A percentile compares a stretch with the other conserved stretches of the same genome.
phyloP scores from a whole-genome alignment of 1,140 invertebrate genomes.

The Cherax destructor region DNA sequence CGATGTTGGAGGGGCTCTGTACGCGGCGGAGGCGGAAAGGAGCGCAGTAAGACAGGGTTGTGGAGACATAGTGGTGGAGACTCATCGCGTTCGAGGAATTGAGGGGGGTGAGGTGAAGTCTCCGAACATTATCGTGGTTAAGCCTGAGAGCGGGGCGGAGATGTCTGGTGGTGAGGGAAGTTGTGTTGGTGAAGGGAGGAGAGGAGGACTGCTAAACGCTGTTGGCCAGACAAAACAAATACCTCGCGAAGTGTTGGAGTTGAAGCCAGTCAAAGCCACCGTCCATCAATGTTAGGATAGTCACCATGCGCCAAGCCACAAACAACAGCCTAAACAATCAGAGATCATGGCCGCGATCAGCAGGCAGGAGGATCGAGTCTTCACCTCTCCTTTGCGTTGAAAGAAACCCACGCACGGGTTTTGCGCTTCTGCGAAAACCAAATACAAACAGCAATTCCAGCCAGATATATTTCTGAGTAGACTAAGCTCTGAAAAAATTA shows the following conservation, averaged over 20 bases:
- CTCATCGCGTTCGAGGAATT: background rate
- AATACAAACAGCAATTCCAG: no score
- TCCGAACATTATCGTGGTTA: background rate
- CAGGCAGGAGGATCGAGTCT: no score
- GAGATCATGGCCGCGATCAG: no score
- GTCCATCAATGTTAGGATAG: background rate
- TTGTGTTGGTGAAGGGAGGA: background rate
- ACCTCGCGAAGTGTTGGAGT: background rate
- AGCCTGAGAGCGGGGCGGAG: background rate
- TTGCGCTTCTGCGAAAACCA: no score
- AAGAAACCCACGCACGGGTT: no score
- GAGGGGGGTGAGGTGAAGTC: background rate
- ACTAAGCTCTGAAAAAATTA: no score
- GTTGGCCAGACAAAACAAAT: background rate
- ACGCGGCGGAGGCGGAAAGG: background rate
- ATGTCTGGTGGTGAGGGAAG: background rate
- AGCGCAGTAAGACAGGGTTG: no score
- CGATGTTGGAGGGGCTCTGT: background rate
- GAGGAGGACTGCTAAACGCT: background rate
- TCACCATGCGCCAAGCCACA: no score
- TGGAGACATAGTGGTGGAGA: background rate
- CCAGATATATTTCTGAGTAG: no score
- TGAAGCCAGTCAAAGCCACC: background rate
- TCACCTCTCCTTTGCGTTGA: no score
- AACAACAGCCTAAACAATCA: no score